phyloP scores from a whole-genome alignment of 2,797 vertebrate species.

The Oophaga sylvatica region DNA sequence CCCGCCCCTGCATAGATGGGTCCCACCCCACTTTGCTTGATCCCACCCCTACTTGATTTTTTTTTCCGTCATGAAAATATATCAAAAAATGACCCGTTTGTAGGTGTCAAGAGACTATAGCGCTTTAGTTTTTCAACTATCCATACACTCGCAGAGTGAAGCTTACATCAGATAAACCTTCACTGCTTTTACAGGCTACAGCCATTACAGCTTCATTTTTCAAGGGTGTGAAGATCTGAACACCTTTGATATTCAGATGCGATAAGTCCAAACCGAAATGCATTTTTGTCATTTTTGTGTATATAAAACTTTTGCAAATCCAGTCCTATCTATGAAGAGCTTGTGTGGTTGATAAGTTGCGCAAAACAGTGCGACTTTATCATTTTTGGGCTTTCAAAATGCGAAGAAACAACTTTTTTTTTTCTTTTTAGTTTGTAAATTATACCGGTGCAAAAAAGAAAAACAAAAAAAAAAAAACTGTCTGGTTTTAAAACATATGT shows the following conservation, averaged over 20 bases:
- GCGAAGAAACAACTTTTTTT: not conserved
- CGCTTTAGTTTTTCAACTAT: too few species aligned
- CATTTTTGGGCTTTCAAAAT: not conserved
- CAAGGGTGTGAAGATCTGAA: not conserved
- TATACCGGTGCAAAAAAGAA: not conserved
- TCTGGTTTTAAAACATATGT: constrained; percentile 23
- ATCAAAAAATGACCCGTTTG: too few species aligned
- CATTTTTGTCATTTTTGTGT: not conserved
- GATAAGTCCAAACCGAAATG: not conserved
- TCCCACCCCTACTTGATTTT: too few species aligned
- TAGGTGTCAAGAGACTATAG: too few species aligned
- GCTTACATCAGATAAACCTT: not conserved
- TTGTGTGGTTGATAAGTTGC: not conserved
- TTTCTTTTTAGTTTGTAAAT: constrained; percentile 14
- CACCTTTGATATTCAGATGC: not conserved
- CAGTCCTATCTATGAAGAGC: not conserved
- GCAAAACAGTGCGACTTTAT: not conserved
- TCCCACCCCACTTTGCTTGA: too few species aligned
- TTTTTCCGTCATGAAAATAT: too few species aligned
- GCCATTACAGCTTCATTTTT: not conserved
- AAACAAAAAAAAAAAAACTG: not conserved
- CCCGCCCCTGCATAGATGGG: not conserved
- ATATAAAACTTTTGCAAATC: not conserved
- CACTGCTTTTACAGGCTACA: not conserved
- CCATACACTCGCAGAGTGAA: too few species aligned